Evolutionary conservation across 2,888 invertebrate genomes (phyloP), one percentile per base, ranked within the genome.

Genomic region (Cheilosia pagana): DNA sequence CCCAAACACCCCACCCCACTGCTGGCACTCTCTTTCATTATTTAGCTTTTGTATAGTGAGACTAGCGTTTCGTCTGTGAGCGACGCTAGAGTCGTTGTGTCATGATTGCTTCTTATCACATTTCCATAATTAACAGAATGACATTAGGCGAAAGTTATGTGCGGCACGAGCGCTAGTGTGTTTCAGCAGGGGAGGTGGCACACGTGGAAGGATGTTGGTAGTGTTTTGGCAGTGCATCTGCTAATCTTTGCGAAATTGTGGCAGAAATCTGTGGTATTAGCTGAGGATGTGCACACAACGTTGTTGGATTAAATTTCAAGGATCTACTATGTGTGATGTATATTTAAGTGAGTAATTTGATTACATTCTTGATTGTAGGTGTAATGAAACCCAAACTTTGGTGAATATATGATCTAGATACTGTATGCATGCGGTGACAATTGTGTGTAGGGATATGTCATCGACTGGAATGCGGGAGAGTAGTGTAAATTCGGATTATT

Each of bases 81-180:
- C 25, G 68, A 79, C 70, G 65, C 65, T 55, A 45, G 59, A 81
- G 71, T 81, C 67, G 67, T 81, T 85, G 81, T 71, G 81, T 71
- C 81, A 62, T 75, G 75, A 85, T 85, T 85, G 75, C 85, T 85
- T 76, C 81, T 85, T 81, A 85, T 85, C 71, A 85, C 85, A 85
- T 85, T 85, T 81, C 76, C 75, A 85, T 85, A 85, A 85, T 85
- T 85, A 85, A 85, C 75, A 63, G 43, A 85, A 85, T 57, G 71
- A 72, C 81, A 81, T 85, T 62, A 81, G 55, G 75, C 35, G 75
- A 81, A 71, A 85, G 71, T 81, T 85, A 81, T 85, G 81, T 71
- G 60, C 71, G 75, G 45, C 70, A 85, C 70, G 81, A 81, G 60
- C n/a, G 41, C 19, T 35, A 35, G 25, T 31, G 5, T 19, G 48